Evolutionary conservation across 2,113 vertebrate genomes (phyloP), one percentile per base, ranked within the genome.

Genomic region (Ploceus nigricollis): DNA sequence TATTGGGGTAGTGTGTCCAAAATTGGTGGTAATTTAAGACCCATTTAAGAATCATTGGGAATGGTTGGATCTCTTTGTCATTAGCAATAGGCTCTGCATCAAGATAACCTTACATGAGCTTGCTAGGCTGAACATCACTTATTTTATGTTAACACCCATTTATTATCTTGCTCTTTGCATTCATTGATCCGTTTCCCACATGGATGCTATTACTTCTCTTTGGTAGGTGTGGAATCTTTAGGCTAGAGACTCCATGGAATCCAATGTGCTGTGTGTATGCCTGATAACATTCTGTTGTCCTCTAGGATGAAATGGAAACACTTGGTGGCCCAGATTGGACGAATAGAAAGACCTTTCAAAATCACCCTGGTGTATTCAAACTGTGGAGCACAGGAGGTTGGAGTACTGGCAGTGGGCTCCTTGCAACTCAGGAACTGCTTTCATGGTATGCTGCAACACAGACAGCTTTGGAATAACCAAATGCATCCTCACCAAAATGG

Each of bases 301-400:
- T 90, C 61, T 96, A 99, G 99, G 92, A 58, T 96, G 54, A 97
- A 98, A 54, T 99, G 98, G 99, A 98, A 98, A 93, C 80, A 98
- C 56, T 73, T 99, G 68, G 92, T 97, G 63, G 93, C 97, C 57
- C 87, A 89, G 35, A 98, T 99, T 95, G 98, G 98, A 66, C 94
- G n/a, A 89, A 64, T 98, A 90, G 97, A 98, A 33, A 98, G 97
- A 86, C 97, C 98, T 53, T 99, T 99, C 96, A 98, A 97, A 92
- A 97, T 99, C 95, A 98, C 93, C n/a, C 91, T 99, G 77, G 88
- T 98, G n/a, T 99, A 99, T 96, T 97, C 98, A 40, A 96, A 85
- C 86, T 99, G 98, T 92, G 93, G 89, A 85, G 72, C 80, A 61
- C 90, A 96, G 31, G 94, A 96, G 15, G 65, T 9, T 50, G 97